A percentile compares a stretch with the other conserved stretches of the same genome.
Evolutionary conservation across 2,888 invertebrate species (phyloP).

Genomic region (Leptopilina syphax): DNA sequence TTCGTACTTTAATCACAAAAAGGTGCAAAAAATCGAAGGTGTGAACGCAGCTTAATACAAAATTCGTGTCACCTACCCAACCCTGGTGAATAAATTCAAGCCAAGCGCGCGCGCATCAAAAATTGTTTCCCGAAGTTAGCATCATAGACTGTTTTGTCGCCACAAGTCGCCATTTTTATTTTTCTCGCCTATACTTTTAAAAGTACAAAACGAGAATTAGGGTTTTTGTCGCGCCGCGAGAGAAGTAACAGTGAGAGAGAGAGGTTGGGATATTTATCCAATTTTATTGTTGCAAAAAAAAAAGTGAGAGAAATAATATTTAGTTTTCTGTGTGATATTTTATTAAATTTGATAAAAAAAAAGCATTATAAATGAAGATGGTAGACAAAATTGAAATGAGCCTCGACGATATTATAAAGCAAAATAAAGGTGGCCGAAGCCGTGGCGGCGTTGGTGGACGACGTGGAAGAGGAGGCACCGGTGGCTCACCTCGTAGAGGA

Average conservation of each 20-base stretch:
- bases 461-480: conserved; percentile 78
- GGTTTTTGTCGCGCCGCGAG: background rate
- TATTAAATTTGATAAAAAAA: background rate
- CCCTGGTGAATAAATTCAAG: background rate
- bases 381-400: conserved; percentile 98
- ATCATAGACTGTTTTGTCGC: background rate
- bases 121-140: conserved; percentile 75
- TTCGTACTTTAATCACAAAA: too few species aligned
- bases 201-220: too few species aligned
- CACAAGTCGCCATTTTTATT: conserved; percentile 15
- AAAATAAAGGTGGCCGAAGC: conserved; percentile 84
- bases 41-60: too few species aligned
- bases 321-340: background rate
- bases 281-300: background rate
- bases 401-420: conserved; percentile 97
- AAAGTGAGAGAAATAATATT: background rate
- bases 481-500: conserved; percentile 78
- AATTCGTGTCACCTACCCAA: too few species aligned
- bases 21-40: too few species aligned
- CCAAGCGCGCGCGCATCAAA: background rate
- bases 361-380: conserved; percentile 80
- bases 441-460: conserved; percentile 80
- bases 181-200: background rate
- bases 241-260: too few species aligned
- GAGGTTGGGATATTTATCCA: conserved; percentile 20